phyloP scores from a whole-genome alignment of 2,113 vertebrate species.

The Todiramphus saurophagus region DNA sequence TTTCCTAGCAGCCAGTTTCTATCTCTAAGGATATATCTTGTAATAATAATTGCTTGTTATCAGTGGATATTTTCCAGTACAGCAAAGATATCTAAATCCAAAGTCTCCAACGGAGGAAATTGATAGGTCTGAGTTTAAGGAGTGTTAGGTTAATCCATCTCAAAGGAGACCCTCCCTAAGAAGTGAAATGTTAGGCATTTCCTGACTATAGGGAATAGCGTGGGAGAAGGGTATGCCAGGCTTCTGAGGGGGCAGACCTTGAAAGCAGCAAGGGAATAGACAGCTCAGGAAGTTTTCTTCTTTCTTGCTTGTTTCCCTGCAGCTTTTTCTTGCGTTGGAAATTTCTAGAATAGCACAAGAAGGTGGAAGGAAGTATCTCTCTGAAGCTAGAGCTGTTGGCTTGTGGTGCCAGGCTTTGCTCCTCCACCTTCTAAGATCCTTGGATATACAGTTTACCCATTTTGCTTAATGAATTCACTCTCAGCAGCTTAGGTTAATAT shows the following conservation, averaged over 20 bases:
- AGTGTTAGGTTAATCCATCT: background rate
- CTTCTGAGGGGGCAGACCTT: background rate
- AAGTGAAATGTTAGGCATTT: slow-evolving; percentile 9
- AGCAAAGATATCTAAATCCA: slow-evolving; percentile 31
- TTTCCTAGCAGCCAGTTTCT: background rate
- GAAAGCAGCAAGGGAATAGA: background rate
- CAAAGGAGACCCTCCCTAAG: background rate
- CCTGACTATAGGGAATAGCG: background rate
- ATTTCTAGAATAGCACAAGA: background rate
- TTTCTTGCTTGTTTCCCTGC: background rate
- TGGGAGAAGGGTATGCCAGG: background rate
- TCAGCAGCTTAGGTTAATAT: background rate
- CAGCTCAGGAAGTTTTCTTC: background rate
- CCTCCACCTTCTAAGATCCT: background rate
- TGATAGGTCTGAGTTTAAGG: slow-evolving; percentile 13
- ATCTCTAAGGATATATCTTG: background rate
- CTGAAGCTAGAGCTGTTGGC: background rate
- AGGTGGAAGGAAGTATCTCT: background rate
- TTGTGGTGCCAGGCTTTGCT: background rate
- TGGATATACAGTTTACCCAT: background rate
- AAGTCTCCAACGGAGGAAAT: slow-evolving; percentile 31
- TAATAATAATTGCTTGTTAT: slow-evolving; percentile 48
- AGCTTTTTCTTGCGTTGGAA: background rate
- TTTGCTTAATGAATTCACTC: background rate
- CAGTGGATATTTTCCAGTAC: slow-evolving; percentile 10